Evolutionary conservation across 2,113 vertebrate genomes (phyloP).

Genomic region (Zosterops pallidus): DNA sequence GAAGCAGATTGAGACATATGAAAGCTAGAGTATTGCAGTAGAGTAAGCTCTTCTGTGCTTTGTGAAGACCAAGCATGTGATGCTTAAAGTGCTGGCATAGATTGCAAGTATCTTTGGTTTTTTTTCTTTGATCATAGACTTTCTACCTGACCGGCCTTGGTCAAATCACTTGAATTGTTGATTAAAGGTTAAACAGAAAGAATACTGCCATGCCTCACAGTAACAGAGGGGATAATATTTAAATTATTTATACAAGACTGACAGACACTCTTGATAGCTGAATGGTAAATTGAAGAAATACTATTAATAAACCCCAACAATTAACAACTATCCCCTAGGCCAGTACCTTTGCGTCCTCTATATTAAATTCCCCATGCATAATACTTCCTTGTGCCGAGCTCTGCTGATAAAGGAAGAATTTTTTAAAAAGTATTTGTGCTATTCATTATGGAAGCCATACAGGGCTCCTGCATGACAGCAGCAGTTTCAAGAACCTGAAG

Average conservation of each 20-base stretch:
- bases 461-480: slow-evolving; percentile 20
- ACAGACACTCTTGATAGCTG: background rate
- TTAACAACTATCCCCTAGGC: slow-evolving; percentile 30
- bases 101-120: fast-evolving
- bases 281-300: slow-evolving; percentile 17
- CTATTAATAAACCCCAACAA: background rate
- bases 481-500: slow-evolving; percentile 10
- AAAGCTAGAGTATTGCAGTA: background rate
- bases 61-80: background rate
- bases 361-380: slow-evolving; percentile 48
- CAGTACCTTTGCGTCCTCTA: slow-evolving; percentile 23
- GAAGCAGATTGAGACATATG: background rate
- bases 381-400: slow-evolving; percentile 43
- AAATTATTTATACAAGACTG: background rate
- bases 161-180: background rate
- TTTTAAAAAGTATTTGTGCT: slow-evolving; percentile 53
- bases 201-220: background rate
- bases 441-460: slow-evolving; percentile 27
- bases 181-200: background rate
- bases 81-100: background rate
- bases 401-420: slow-evolving; percentile 63
- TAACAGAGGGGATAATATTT: background rate
- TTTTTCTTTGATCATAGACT: background rate
- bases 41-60: background rate
- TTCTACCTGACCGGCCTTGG: background rate